phyloP scores from a whole-genome alignment of 2,797 vertebrate genomes.

The Amphiprion clarkii region DNA sequence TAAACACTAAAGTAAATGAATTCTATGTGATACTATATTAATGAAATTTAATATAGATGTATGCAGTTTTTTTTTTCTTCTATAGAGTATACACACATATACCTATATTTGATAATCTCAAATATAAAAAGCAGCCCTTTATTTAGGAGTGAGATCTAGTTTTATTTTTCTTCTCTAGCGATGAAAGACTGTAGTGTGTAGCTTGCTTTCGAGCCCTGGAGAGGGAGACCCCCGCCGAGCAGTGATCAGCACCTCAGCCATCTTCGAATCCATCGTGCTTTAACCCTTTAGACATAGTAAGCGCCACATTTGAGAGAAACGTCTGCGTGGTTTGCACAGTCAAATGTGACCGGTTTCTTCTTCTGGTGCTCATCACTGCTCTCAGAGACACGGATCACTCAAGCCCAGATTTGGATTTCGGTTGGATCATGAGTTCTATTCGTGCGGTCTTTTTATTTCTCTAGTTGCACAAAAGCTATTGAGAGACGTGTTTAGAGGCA shows the following conservation, averaged over 20 bases:
- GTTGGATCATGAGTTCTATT: neutral
- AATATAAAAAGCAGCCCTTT: slow-evolving; percentile 78
- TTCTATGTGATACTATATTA: slow-evolving; percentile 79
- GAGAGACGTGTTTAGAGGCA: slow-evolving; percentile 38
- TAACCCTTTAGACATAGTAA: slow-evolving; percentile 37
- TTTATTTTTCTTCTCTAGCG: slow-evolving; percentile 61
- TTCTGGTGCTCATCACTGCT: slow-evolving; percentile 56
- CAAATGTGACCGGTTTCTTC: neutral
- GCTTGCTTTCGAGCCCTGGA: slow-evolving; percentile 54
- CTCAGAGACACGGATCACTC: slow-evolving; percentile 10
- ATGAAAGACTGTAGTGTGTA: slow-evolving; percentile 58
- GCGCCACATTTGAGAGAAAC: slow-evolving; percentile 5
- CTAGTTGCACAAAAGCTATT: slow-evolving; percentile 63
- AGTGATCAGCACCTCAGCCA: slow-evolving; percentile 40
- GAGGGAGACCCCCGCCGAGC: slow-evolving; percentile 51
- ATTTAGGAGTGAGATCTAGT: slow-evolving; percentile 69
- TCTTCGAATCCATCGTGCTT: neutral
- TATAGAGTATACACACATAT: slow-evolving; percentile 78
- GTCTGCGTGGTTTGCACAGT: slow-evolving; percentile 1
- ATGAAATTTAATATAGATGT: slow-evolving; percentile 79
- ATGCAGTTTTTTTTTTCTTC: slow-evolving; percentile 71
- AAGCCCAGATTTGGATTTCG: neutral
- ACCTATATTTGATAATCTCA: slow-evolving; percentile 83
- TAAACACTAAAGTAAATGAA: slow-evolving; percentile 71
- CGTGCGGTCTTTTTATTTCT: slow-evolving; percentile 49